Conservation (phyloP, 2,797 vertebrate genomes). For the Sternotherus odoratus region DNA sequence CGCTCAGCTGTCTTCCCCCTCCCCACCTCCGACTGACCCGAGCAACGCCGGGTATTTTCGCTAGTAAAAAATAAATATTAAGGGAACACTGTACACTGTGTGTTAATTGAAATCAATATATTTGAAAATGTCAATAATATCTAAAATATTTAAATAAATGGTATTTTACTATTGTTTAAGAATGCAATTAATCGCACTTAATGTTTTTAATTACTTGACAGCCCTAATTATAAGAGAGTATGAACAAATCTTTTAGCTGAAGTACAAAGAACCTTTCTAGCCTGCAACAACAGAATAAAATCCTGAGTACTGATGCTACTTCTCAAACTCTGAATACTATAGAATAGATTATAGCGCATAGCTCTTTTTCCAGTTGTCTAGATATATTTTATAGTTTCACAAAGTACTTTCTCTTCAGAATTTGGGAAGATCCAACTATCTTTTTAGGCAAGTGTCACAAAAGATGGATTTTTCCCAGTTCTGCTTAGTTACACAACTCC, state of each 20-base stretch:
- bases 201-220: too few relatives aligned
- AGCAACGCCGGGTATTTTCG: too few relatives aligned
- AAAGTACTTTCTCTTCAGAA: conserved; percentile 8
- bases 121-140: too few relatives aligned
- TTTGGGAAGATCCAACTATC: conserved; percentile 22
- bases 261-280: conserved; percentile 52
- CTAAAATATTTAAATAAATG: too few relatives aligned
- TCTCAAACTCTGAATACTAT: conserved; percentile 48
- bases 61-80: too few relatives aligned
- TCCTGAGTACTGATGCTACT: conserved; percentile 34
- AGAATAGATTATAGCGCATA: conserved; percentile 42
- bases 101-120: too few relatives aligned
- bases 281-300: conserved; percentile 52
- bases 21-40: too few relatives aligned
- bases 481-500: conserved; percentile 49
- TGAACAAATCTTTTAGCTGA: conserved; percentile 64
- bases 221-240: conserved; percentile 61
- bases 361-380: conserved; percentile 24
- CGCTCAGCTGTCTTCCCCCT: too few relatives aligned
- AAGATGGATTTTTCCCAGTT: conserved; percentile 33
- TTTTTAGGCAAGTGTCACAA: background rate
- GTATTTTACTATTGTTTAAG: too few relatives aligned
- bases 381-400: background rate
- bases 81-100: too few relatives aligned
- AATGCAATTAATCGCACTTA: too few relatives aligned